phyloP scores from a whole-genome alignment of 2,113 vertebrate species.

The Microtus montanus region DNA sequence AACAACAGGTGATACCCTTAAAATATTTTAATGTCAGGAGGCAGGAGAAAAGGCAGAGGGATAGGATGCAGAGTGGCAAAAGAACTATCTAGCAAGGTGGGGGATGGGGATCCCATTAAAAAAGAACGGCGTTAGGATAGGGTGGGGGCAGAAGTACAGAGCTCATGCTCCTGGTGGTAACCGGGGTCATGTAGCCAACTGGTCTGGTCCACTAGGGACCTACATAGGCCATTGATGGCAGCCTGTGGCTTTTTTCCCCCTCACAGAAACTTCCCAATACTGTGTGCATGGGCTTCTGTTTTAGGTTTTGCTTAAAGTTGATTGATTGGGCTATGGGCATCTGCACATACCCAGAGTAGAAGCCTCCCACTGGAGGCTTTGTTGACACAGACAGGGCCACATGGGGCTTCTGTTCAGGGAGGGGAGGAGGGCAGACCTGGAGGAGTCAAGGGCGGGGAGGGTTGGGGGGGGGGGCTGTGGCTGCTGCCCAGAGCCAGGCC shows the following conservation, averaged over 20 bases:
- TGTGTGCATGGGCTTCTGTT: not conserved
- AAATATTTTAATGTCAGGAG: not conserved
- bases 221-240: not conserved
- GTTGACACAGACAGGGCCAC: constrained; percentile 63
- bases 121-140: not conserved
- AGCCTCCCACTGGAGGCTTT: not conserved
- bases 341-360: not conserved
- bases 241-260: not conserved
- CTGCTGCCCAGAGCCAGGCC: not conserved
- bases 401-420: constrained; percentile 48
- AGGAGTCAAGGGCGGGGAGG: not conserved
- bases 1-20: not conserved
- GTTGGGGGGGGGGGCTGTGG: not conserved
- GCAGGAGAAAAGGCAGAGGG: too few relatives aligned
- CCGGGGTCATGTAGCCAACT: not conserved
- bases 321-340: not conserved
- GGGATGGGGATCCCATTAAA: not conserved
- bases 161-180: too few relatives aligned
- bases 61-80: not conserved
- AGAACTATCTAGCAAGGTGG: not conserved
- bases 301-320: constrained; percentile 28
- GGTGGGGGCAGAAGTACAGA: not conserved
- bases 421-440: not conserved
- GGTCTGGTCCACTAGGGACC: not conserved
- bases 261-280: too few relatives aligned